Evolutionary conservation across 2,888 invertebrate species (phyloP), one percentile per base, ranked within the genome.

Genomic region (Carpatolechia fugitivella): DNA sequence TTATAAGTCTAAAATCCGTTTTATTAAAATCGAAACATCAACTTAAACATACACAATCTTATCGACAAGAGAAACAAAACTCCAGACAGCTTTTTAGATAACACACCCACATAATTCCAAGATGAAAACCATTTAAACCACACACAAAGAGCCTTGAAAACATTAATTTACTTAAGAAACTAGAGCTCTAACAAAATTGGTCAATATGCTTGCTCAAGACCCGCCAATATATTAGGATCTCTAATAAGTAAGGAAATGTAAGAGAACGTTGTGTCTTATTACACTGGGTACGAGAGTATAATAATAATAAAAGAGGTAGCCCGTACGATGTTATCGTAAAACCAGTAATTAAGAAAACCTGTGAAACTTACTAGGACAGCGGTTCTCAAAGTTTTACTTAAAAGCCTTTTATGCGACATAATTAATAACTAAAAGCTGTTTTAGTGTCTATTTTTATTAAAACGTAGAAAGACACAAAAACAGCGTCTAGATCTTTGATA

Each of bases 331-430:
- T 40, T 40, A 40, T 16, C 40, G 40, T 40, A 18, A 40, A 40
- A 40, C 40, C 18, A 40, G 40, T 40, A 46, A 50, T 55, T 38
- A 52, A 38, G 48, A 35, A 47, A 52, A 40, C 52, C 14, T 33
- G 56, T 36, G 50, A 20, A 46, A 35, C 44, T 11, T 29, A 60
- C 47, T 50, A 41, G 55, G 49, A 20, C 49, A 35, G 38, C 1
- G 38, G 14, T 13, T n/a, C 38, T 38, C 38, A 38, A 38, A 38
- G 24, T 24, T 24, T 24, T 4, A 24, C 24, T 24, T 4, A 24
- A 24, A 24, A 24, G n/a, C n/a, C n/a, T n/a, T n/a, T n/a, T n/a
- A n/a, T n/a, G n/a, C n/a, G n/a, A n/a, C n/a, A n/a, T n/a, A n/a
- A n/a, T n/a, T n/a, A n/a, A n/a, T n/a, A n/a, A n/a, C n/a, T n/a